These are phyloP conservation scores for Rotaria sp. DNA, from an alignment of 2,888 invertebrate genomes.

Conservation along the genomic window DNA sequence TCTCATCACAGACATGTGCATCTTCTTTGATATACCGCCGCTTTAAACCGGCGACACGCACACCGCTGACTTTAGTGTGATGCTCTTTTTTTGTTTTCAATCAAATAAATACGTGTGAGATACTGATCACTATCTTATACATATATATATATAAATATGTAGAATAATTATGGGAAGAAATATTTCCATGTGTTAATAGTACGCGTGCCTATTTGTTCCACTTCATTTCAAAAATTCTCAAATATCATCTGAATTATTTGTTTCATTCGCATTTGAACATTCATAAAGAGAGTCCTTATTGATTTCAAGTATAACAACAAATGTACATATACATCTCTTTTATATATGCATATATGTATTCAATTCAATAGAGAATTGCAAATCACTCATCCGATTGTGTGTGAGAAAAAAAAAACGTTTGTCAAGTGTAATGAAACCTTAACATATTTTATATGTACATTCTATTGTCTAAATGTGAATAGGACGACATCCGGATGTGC, in stretches of 20 bases:
- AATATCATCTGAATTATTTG: conserved; percentile 14
- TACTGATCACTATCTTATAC: not conserved
- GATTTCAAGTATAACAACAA: conserved; percentile 15
- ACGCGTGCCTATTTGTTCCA: conserved; percentile 24
- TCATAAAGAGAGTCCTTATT: not conserved
- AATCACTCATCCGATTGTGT: conserved; percentile 7
- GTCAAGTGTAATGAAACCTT: conserved; percentile 19
- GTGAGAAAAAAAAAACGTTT: not conserved
- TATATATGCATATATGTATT: not conserved
- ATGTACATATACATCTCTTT: not conserved
- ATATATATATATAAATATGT: not conserved
- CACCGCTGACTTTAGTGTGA: not conserved
- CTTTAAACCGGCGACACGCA: conserved; percentile 14
- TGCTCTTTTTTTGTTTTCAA: conserved; percentile 14
- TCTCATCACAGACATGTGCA: conserved; percentile 24
- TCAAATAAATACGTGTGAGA: conserved; percentile 19
- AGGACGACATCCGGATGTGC: conserved; percentile 13
- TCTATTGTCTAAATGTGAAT: not conserved
- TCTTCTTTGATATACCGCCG: not conserved
- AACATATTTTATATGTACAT: not conserved
- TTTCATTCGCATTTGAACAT: not conserved
- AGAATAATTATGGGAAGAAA: no score
- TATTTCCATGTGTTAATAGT: not conserved
- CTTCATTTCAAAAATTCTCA: conserved; percentile 13
- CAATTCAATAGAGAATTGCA: conserved; percentile 20